Percentiles rank a stretch among this genome's conserved stretches.
These are phyloP conservation scores for Catocala sponsa DNA, from an alignment of 2,888 invertebrate genomes.

Conservation along the genomic window DNA sequence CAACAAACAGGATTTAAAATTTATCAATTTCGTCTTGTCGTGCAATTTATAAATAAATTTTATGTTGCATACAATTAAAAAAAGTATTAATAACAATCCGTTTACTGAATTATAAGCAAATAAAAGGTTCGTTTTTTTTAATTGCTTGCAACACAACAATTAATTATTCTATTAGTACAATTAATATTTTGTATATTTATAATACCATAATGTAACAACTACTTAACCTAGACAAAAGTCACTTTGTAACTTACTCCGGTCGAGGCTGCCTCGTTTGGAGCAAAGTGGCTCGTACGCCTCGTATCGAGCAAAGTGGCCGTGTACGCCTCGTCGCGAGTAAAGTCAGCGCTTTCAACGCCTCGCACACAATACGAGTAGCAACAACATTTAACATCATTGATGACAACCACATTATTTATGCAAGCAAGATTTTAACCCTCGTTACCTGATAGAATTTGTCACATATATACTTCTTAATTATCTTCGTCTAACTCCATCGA, in stretches of 20 bases:
- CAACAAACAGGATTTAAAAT: slow-evolving; percentile 64
- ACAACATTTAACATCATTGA: slow-evolving; percentile 25
- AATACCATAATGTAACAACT: slow-evolving; percentile 44
- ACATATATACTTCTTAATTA: neutral
- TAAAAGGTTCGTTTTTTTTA: slow-evolving; percentile 37
- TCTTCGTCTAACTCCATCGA: slow-evolving; percentile 7
- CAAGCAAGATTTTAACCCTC: slow-evolving; percentile 10
- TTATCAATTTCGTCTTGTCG: slow-evolving; percentile 47
- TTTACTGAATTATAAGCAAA: slow-evolving; percentile 16
- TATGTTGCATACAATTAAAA: slow-evolving; percentile 51
- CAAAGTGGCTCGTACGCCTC: slow-evolving; percentile 14
- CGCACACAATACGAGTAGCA: slow-evolving; percentile 1
- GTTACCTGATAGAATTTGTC: neutral
- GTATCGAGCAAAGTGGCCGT: neutral
- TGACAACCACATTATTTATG: slow-evolving; percentile 8
- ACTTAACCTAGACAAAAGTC: slow-evolving; percentile 34
- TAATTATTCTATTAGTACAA: slow-evolving; percentile 31
- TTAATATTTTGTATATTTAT: slow-evolving; percentile 45
- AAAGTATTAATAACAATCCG: slow-evolving; percentile 20
- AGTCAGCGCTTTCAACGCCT: slow-evolving; percentile 12
- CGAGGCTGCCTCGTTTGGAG: slow-evolving; percentile 20
- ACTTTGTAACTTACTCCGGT: slow-evolving; percentile 46
- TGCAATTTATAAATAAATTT: slow-evolving; percentile 34
- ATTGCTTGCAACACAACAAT: slow-evolving; percentile 48
- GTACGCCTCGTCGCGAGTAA: slow-evolving; percentile 13